Base-by-base conservation (phyloP, 2,113 vertebrate species). In the human region DNA sequence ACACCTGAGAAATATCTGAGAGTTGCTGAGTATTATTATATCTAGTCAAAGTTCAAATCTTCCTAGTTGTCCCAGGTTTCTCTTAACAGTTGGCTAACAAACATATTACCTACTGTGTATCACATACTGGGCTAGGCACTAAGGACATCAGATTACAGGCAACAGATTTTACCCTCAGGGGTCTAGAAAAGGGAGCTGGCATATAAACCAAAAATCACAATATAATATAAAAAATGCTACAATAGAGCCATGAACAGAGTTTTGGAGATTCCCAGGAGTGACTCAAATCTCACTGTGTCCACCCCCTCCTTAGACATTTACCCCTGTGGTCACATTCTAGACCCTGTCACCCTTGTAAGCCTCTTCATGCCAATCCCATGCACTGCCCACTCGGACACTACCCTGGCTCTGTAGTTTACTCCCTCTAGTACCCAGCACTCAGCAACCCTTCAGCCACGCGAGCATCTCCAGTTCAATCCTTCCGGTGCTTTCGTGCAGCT, bases 21-120 rank as follows among this genome's bases (percentile, higher is more conserved):
- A 86, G 9, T 38, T 81, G 81, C 35, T 97, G 52, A 52, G 50
- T 61, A 48, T 80, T 94, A 83, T 35, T 85, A 59, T 43, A 92
- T 79, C 35, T 61, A 73, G 68, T 84, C 78, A 66, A 92, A 92
- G 83, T 35, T 95, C 79, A 52, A 78, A 23, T 78, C n/a, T 94
- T 70, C 72, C 55, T 61, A 70, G 40, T 84, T 79, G 73, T 61
- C 78, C 70, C 66, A 80, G 73, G 68, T 48, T 86, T 81, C 91
- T 85, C 79, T 89, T 40, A 81, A 75, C 66, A 94, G 73, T 18
- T 64, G 18, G 8, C 84, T 40, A 57, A 55, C 6, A 10, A 52
- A 64, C 14, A 4, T 59, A 43, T 91, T 48, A n/a, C 40, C 61
- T 78, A 45, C 32, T n/a, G 20, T 20, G 38, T 9, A 13, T 68